Conservation (phyloP, 2,797 vertebrate species). For the Decapterus maruadsi region DNA sequence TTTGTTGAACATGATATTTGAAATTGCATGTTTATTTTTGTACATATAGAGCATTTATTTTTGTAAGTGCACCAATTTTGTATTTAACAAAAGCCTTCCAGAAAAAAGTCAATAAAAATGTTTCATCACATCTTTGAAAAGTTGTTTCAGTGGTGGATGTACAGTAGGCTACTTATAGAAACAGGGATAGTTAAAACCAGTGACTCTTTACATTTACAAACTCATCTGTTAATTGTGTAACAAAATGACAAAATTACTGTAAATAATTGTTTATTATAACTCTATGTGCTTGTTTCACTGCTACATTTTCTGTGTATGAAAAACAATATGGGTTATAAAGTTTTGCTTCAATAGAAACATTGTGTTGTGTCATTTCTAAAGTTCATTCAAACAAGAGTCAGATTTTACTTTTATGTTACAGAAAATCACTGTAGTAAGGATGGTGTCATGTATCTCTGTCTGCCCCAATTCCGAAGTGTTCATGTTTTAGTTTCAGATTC, state of each 20-base stretch:
- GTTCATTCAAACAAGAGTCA: background rate
- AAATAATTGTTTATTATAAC: conserved; percentile 5
- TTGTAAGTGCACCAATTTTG: background rate
- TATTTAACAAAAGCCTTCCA: background rate
- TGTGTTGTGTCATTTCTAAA: background rate
- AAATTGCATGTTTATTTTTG: background rate
- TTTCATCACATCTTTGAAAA: background rate
- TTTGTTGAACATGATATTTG: background rate
- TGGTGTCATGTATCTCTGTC: no score
- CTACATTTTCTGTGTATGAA: background rate
- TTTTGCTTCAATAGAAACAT: background rate
- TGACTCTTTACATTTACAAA: background rate
- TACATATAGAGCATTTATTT: background rate
- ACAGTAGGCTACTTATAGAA: background rate
- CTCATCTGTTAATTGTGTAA: background rate
- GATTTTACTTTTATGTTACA: background rate
- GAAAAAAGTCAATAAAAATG: background rate
- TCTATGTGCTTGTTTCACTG: background rate
- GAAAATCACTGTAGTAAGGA: background rate
- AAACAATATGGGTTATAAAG: background rate
- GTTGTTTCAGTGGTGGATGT: background rate
- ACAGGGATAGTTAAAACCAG: background rate
- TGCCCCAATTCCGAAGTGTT: no score
- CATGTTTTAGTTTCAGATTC: no score
- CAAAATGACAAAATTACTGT: background rate